Evolutionary conservation across 2,888 invertebrate genomes (phyloP), one percentile per base, ranked within the genome.

Genomic region (Papilio protenor): DNA sequence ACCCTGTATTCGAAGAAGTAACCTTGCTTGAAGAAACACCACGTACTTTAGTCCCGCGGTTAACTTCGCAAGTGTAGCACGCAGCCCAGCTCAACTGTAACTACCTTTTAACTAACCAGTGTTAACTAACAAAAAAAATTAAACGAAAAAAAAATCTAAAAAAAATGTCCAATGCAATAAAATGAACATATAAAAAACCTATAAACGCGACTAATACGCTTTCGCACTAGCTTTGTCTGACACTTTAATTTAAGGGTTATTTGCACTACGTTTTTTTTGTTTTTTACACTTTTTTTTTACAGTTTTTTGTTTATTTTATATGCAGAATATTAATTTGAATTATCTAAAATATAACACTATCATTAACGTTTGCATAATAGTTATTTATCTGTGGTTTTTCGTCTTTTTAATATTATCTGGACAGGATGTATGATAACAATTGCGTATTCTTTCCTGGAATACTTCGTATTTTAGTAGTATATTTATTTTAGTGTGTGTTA

Each of bases 1-100:
- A 83, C 47, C 84, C 85, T 86, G 85, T 90, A 84, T 84, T 84
- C 79, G 33, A 78, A 80, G 86, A 87, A 88, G 86, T 86, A 84
- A 85, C 84, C 83, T 80, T 84, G 83, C 82, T 80, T 78, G 70
- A 78, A 78, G 80, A 84, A 80, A 84, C 85, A 83, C 84, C 84
- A 81, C 70, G 47, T 74, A 55, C 72, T 71, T 84, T 85, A 89
- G 89, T 89, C 83, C 86, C 89, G 89, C 88, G 89, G 79, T 83
- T 82, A 81, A 79, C 85, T 74, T 79, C 86, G 84, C 80, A 80
- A 84, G 79, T 80, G 81, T 52, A 81, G 82, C 81, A 85, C 86
- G 85, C 82, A 81, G 81, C 79, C 79, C 78, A 79, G 66, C 81
- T 75, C 79, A 75, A 64, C 83, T 85, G 87, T 86, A 87, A 85